phyloP scores from a whole-genome alignment of 2,888 invertebrate species.

The Emesis russula region DNA sequence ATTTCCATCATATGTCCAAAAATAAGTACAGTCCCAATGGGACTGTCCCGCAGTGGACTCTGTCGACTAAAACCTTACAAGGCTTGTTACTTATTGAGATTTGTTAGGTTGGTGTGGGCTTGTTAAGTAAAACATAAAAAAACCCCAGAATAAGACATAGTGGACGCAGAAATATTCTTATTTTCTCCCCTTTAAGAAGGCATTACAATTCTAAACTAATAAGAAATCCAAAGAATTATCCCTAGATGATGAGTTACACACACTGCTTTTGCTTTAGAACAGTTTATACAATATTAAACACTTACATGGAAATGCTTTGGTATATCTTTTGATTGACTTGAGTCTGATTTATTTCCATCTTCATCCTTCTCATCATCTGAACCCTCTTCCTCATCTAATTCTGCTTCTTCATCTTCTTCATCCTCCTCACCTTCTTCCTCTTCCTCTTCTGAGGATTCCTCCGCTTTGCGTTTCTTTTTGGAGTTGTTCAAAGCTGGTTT shows the following conservation, averaged over 20 bases:
- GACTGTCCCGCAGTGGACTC: too few relatives aligned
- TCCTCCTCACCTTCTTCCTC: conserved; percentile 93
- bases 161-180: too few relatives aligned
- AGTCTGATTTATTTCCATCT: conserved; percentile 95
- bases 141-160: too few relatives aligned
- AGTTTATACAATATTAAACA: neutral
- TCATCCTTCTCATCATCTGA: conserved; percentile 95
- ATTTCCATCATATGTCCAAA: too few relatives aligned
- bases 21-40: too few relatives aligned
- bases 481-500: conserved; percentile 92
- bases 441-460: conserved; percentile 92
- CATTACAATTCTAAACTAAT: neutral
- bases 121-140: too few relatives aligned
- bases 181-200: neutral
- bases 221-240: too few relatives aligned
- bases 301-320: conserved; percentile 96
- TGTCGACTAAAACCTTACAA: too few relatives aligned
- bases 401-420: conserved; percentile 94
- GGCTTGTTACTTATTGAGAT: too few relatives aligned
- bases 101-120: too few relatives aligned
- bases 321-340: conserved; percentile 95
- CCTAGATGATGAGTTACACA: too few relatives aligned
- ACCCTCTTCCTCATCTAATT: conserved; percentile 94
- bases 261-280: too few relatives aligned
- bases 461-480: conserved; percentile 95